A percentile compares a stretch with the other conserved stretches of the same genome.
Evolutionary conservation across 2,888 invertebrate species (phyloP).

Genomic region (Drosophila neonasuta): DNA sequence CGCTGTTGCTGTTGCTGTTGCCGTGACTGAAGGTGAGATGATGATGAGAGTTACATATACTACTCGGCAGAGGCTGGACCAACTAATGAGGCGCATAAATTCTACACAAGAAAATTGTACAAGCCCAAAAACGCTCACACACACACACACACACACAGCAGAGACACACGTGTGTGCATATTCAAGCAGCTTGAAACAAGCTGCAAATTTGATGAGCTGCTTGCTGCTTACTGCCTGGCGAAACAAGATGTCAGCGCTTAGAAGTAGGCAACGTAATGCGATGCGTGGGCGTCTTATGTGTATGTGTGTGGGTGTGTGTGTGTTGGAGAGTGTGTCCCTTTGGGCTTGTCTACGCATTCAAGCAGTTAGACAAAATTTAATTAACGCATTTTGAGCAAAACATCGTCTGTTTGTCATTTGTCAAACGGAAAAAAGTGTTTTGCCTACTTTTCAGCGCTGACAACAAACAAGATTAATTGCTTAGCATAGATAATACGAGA

Average conservation of each 20-base stretch:
- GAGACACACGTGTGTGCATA: conserved; percentile 39
- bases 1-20: background rate
- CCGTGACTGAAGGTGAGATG: conserved; percentile 28
- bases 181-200: conserved; percentile 61
- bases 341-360: conserved; percentile 54
- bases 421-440: conserved; percentile 43
- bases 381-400: conserved; percentile 68
- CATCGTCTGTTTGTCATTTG: conserved; percentile 56
- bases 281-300: conserved; percentile 29
- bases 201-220: conserved; percentile 76
- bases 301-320: conserved; percentile 3
- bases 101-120: conserved; percentile 54
- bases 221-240: conserved; percentile 51
- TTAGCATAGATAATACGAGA: background rate
- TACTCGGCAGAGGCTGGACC: conserved; percentile 45
- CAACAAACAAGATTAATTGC: conserved; percentile 39
- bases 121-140: conserved; percentile 20
- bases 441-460: conserved; percentile 48
- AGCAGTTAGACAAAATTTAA: conserved; percentile 71
- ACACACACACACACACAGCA: conserved; percentile 16
- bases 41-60: conserved; percentile 34
- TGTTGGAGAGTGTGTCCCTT: conserved; percentile 14
- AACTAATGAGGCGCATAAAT: conserved; percentile 80
- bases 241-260: conserved; percentile 67
- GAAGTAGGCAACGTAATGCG: conserved; percentile 54